Evolutionary conservation across 2,888 invertebrate genomes (phyloP).

Genomic region (Andrena trimmerana): DNA sequence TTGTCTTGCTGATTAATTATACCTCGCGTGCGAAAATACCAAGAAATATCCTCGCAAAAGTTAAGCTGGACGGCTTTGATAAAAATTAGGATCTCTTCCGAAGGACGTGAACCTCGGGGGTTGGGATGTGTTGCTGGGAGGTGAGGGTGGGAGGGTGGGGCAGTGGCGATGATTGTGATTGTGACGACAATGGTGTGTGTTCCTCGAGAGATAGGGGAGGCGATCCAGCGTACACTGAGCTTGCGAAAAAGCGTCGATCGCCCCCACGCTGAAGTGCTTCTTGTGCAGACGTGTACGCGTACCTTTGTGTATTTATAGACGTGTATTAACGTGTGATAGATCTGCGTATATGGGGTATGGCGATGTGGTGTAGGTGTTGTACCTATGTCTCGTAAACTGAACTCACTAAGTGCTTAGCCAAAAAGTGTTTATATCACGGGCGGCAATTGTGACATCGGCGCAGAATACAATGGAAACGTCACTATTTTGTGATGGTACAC

Average conservation of each 20-base stretch:
- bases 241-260: conserved; percentile 38
- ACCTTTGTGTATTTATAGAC: background rate
- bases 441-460: conserved; percentile 70
- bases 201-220: conserved; percentile 10
- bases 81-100: conserved; percentile 83
- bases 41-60: conserved; percentile 83
- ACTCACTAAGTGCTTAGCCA: conserved; percentile 67
- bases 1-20: conserved; percentile 72
- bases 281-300: conserved; percentile 44
- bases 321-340: background rate
- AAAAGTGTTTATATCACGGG: conserved; percentile 61
- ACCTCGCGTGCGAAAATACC: conserved; percentile 83
- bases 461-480: conserved; percentile 62
- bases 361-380: conserved; percentile 2
- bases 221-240: conserved; percentile 20
- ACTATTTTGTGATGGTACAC: conserved; percentile 46
- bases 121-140: conserved; percentile 65
- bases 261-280: conserved; percentile 40
- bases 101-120: conserved; percentile 80
- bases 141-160: conserved; percentile 46
- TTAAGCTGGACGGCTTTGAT: conserved; percentile 85
- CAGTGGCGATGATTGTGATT: conserved; percentile 26
- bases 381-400: conserved; percentile 57
- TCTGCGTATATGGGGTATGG: background rate
- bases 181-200: conserved; percentile 11